These are phyloP conservation scores for Zapus hudsonius DNA, from an alignment of 2,113 vertebrate species.

Conservation along the genomic window DNA sequence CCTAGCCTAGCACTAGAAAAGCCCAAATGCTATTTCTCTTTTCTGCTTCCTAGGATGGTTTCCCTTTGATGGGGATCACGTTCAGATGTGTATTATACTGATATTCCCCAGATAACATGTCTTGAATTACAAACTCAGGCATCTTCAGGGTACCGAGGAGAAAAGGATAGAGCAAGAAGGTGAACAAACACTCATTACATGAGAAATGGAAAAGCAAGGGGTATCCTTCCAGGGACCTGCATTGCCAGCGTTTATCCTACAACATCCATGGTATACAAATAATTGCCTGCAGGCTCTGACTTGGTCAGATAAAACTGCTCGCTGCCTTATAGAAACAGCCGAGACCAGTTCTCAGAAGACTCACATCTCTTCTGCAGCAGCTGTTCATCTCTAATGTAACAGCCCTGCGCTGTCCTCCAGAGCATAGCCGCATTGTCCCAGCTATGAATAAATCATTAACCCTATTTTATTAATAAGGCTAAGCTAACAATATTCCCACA, in stretches of 20 bases:
- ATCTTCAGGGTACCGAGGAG: slow-evolving; percentile 76
- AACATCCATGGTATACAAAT: slow-evolving; percentile 23
- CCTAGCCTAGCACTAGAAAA: slow-evolving; percentile 32
- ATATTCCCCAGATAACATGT: slow-evolving; percentile 77
- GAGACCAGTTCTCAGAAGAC: slow-evolving; percentile 70
- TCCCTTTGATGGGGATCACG: slow-evolving; percentile 68
- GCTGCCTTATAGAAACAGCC: slow-evolving; percentile 65
- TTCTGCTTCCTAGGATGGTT: slow-evolving; percentile 30
- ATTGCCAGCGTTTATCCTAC: slow-evolving; percentile 38
- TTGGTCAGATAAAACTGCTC: slow-evolving; percentile 78
- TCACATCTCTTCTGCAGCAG: slow-evolving; percentile 75
- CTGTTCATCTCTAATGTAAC: slow-evolving; percentile 82
- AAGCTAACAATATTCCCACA: slow-evolving; percentile 83
- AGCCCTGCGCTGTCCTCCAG: slow-evolving; percentile 79
- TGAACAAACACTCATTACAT: slow-evolving; percentile 75
- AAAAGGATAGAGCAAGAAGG: slow-evolving; percentile 77
- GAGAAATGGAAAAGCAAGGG: slow-evolving; percentile 72
- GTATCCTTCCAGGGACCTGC: slow-evolving; percentile 51
- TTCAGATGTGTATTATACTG: slow-evolving; percentile 69
- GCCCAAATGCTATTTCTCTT: slow-evolving; percentile 33
- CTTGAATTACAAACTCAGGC: slow-evolving; percentile 82
- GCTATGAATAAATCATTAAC: slow-evolving; percentile 88
- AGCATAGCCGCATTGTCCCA: slow-evolving; percentile 81
- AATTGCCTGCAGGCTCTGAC: slow-evolving; percentile 73
- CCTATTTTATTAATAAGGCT: slow-evolving; percentile 88